Evolutionary conservation across 37 sponge, comb jelly and placozoan species (phyloP), one percentile per base, ranked within the genome.

Genomic region (Amphimedon queenslandica): DNA sequence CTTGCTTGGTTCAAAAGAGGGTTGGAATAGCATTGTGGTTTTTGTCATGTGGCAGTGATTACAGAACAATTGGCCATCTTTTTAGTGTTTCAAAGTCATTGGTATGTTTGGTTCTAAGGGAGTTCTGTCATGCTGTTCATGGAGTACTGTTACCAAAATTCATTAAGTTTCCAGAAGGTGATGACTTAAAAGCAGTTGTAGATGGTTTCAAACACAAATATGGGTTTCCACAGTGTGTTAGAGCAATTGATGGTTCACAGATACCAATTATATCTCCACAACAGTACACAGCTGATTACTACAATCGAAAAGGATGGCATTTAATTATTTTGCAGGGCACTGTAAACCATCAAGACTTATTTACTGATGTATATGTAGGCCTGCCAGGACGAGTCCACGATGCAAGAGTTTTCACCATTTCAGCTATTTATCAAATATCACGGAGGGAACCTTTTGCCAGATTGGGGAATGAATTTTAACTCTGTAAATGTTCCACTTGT

Each of bases 371-470:
- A 11, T 60, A 60, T 42, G 40, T 79, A 31, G 66, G 73, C 5
- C 72, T 73, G 81, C 81, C 81, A 24, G 81, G 73, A 24, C 40
- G 63, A 37, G 75, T 82, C 41, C 82, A 82, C n/a, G 82, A 82
- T 74, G 82, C 75, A 32, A 37, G 75, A 29, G 75, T 73, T 5
- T 82, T 82, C 74, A 39, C 60, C 4, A 73, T 74, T 35, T 82
- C 82, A 23, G 21, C 21, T 3, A 18, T 68, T 11, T 82, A 68
- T 29, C 4, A 20, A 38, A 66, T 30, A 57, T 68, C 65, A 23
- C 32, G 66, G 21, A 40, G 11, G 4, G 57, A 40, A 1, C 13
- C 66, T 72, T 32, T 40, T 72, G 35, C 67, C 53, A 24, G 57
- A 25, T 11, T 39, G 75, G 70, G 40, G 33, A n/a, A 10, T 24